Conservation (phyloP, 2,888 invertebrate species). For the Geotrupes spiniger region DNA sequence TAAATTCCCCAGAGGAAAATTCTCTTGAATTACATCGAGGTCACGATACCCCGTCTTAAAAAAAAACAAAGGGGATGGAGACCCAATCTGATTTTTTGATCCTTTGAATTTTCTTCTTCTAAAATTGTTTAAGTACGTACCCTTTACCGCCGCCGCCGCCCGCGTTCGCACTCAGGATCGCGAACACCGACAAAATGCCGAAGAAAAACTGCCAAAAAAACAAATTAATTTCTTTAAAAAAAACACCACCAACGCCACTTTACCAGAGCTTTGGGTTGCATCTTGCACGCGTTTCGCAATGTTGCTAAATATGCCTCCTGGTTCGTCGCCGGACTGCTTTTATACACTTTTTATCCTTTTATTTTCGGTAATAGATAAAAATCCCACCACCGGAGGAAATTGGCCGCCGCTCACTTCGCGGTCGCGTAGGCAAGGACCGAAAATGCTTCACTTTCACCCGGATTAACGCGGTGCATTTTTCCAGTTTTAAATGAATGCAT, state of each 20-base stretch:
- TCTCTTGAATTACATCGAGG: too few relatives aligned
- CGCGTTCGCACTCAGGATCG: constrained; percentile 29
- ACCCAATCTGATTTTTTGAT: too few relatives aligned
- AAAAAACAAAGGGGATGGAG: too few relatives aligned
- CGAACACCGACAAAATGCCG: constrained; percentile 26
- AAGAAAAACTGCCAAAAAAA: constrained; percentile 28
- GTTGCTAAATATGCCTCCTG: constrained; percentile 11
- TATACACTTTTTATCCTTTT: constrained; percentile 14
- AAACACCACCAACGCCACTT: too few relatives aligned
- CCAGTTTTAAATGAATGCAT: too few relatives aligned
- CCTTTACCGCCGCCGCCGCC: constrained; percentile 32
- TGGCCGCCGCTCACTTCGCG: background rate
- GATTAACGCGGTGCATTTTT: too few relatives aligned
- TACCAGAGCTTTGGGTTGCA: constrained; percentile 28
- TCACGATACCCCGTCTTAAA: too few relatives aligned
- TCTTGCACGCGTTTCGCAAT: constrained; percentile 16
- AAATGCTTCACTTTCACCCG: too few relatives aligned
- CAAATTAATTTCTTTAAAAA: too few relatives aligned
- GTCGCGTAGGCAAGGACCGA: too few relatives aligned
- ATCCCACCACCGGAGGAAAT: constrained; percentile 12
- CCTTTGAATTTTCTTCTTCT: too few relatives aligned
- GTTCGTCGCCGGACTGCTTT: constrained; percentile 6
- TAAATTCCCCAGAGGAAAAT: too few relatives aligned
- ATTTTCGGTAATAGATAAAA: background rate
- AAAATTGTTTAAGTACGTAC: constrained; percentile 21